A percentile compares a stretch with the other conserved stretches of the same genome.
phyloP scores from a whole-genome alignment of 2,113 vertebrate species.

The Carollia perspicillata region DNA sequence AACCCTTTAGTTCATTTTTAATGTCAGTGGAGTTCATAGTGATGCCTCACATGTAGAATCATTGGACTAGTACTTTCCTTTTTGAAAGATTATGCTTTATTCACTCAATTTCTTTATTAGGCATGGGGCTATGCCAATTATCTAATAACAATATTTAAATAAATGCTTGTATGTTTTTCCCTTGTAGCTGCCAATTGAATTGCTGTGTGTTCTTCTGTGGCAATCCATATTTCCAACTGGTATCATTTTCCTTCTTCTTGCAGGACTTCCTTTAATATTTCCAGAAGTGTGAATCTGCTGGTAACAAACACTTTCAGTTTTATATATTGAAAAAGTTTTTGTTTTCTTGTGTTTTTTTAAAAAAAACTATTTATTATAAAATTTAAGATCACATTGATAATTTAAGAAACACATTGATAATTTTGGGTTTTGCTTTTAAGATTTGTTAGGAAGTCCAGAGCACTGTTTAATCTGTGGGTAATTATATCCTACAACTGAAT shows the following conservation, averaged over 20 bases:
- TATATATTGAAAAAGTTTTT: background rate
- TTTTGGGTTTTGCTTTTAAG: background rate
- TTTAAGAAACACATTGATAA: background rate
- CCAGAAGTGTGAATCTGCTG: background rate
- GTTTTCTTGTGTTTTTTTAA: background rate
- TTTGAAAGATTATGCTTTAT: background rate
- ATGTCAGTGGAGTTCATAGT: background rate
- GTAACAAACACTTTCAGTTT: background rate
- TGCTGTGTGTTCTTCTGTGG: background rate
- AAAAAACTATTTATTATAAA: background rate
- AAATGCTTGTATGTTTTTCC: background rate
- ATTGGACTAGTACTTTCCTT: background rate
- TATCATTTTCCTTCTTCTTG: background rate
- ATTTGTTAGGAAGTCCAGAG: background rate
- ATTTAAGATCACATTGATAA: background rate
- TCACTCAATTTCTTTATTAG: background rate
- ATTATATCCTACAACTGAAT: background rate
- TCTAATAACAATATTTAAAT: background rate
- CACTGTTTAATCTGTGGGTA: background rate
- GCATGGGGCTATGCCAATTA: background rate
- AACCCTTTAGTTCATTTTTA: background rate
- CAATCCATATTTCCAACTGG: background rate
- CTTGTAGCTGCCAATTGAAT: background rate
- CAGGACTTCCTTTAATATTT: background rate
- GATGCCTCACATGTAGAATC: background rate